Evolutionary conservation across 2,113 vertebrate genomes (phyloP), one percentile per base, ranked within the genome.

Genomic region (Oriolus oriolus): DNA sequence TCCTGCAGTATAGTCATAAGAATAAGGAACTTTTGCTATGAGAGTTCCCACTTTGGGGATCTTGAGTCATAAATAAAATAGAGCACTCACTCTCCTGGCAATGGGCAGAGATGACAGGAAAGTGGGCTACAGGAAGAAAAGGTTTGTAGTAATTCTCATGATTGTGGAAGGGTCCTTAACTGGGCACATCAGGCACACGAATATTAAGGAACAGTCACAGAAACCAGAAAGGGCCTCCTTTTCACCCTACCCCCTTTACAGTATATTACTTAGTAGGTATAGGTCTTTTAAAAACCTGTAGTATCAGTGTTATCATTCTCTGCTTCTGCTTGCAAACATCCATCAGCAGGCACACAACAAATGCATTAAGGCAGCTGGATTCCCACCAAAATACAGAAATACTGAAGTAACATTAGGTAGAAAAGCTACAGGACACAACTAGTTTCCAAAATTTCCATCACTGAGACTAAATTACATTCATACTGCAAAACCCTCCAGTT

Each of bases 151-250:
- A 84, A 59, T 63, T 53, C 16, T 71, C 28, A n/a, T n/a, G 10
- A 66, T 13, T 65, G 47, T n/a, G 30, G 23, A 64, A 76, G 13
- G 6, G 19, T 63, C 57, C 57, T 68, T 61, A 57, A 35, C 0
- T 37, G 5, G 24, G 33, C 15, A 76, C 11, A 60, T 47, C 9
- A 5, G 16, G 18, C 19, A 66, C 2, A 3, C 1, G 1, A 65
- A 52, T 21, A 56, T 70, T n/a, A 75, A 65, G 20, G 23, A 69
- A 78, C 6, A 64, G 22, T 26, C 75, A 86, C 9, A 68, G 12
- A 52, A 79, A 68, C 28, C 27, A 28, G 39, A 49, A 42, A 64
- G 9, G 28, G 13, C 13, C 45, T 78, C 60, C 41, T 28, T 74
- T 63, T 59, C 33, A 73, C 31, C 37, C 31, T 37, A 39, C 2